These are phyloP conservation scores for Turritopsis rubra DNA, from an alignment of 30 jellyfish, hydroid and myxozoan genomes.

Conservation along the genomic window DNA sequence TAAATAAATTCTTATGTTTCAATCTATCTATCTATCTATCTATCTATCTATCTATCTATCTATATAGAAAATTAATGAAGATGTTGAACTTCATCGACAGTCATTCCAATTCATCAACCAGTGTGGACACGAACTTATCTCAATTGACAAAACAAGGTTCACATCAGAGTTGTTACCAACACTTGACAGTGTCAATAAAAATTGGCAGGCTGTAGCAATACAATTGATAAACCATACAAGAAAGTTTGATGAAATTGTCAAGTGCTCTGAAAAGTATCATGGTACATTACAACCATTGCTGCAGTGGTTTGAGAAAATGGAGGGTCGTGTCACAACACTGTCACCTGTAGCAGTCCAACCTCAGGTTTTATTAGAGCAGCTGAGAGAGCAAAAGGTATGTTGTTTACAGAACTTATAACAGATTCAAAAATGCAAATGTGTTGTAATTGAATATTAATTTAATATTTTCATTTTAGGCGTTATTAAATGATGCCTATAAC, in stretches of 20 bases:
- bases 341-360: constrained; percentile 80
- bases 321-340: constrained; percentile 87
- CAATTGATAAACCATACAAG: constrained; percentile 86
- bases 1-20: no score
- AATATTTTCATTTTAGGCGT: constrained; percentile 51
- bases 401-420: not conserved
- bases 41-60: no score
- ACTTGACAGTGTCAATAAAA: constrained; percentile 78
- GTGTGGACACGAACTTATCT: constrained; percentile 94
- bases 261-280: constrained; percentile 93
- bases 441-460: not conserved
- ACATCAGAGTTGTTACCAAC: constrained; percentile 73
- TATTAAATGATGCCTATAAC: constrained; percentile 75
- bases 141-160: constrained; percentile 66
- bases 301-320: constrained; percentile 91
- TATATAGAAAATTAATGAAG: constrained; percentile 72
- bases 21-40: no score
- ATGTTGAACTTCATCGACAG: constrained; percentile 83
- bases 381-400: constrained; percentile 84
- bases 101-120: constrained; percentile 89
- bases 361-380: constrained; percentile 77
- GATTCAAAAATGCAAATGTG: no score
- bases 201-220: constrained; percentile 94
- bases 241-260: constrained; percentile 88
- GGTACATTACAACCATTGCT: constrained; percentile 77